Percentiles rank a stretch among this genome's conserved stretches.
Evolutionary conservation across 2,113 vertebrate genomes (phyloP).

Genomic region (Takifugu bimaculatus): DNA sequence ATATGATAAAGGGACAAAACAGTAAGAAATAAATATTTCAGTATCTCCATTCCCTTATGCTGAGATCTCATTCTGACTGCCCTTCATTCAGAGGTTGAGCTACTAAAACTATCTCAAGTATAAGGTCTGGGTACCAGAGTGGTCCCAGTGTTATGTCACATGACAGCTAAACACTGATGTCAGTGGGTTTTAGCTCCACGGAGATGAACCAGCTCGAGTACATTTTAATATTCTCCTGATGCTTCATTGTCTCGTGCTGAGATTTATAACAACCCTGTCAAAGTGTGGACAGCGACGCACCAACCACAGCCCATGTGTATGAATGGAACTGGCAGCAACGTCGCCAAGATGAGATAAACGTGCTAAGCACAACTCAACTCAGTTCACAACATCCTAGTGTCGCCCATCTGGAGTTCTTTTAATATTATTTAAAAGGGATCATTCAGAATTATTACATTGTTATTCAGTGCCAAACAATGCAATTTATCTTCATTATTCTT

Average conservation of each 20-base stretch:
- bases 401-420: no score
- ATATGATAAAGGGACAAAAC: neutral
- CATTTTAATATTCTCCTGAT: slow-evolving; percentile 23
- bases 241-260: neutral
- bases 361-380: neutral
- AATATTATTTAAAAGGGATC: no score
- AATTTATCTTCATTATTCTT: neutral
- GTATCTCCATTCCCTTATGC: neutral
- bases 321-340: neutral
- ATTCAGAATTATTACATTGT: no score
- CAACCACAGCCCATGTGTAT: slow-evolving; percentile 6
- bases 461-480: neutral
- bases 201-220: slow-evolving; percentile 4
- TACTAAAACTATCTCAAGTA: neutral
- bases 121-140: neutral
- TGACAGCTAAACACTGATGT: slow-evolving; percentile 2
- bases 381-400: no score
- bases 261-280: neutral
- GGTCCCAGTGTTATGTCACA: neutral
- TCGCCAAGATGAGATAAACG: slow-evolving; percentile 16
- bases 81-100: neutral
- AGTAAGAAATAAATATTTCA: slow-evolving; percentile 21
- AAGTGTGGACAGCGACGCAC: neutral
- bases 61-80: neutral
- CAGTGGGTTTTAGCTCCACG: neutral